Conservation (phyloP, 2,113 vertebrate species). For the Sander vitreus region DNA sequence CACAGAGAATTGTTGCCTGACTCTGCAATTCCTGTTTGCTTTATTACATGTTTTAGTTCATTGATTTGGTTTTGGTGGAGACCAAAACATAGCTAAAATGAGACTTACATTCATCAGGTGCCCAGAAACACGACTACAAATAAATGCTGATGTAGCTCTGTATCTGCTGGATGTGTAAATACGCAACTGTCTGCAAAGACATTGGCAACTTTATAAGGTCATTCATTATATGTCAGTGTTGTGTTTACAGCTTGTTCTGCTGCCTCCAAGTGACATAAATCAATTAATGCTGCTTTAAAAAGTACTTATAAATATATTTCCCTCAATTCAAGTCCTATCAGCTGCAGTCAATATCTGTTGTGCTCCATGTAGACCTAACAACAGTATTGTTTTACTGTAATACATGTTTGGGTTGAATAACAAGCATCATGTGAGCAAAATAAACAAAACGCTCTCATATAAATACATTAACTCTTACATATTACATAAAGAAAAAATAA, state of each 20-base stretch:
- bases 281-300: background rate
- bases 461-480: slow-evolving; percentile 19
- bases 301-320: background rate
- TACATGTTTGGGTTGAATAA: slow-evolving; percentile 29
- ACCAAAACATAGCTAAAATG: slow-evolving; percentile 12
- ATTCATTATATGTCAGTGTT: background rate
- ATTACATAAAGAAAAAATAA: slow-evolving; percentile 69
- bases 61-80: background rate
- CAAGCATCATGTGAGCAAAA: background rate
- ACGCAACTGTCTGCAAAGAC: background rate
- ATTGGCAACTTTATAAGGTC: background rate
- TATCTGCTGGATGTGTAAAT: background rate
- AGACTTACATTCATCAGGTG: background rate
- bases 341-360: background rate
- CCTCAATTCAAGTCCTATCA: background rate
- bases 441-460: background rate
- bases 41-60: background rate
- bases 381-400: background rate
- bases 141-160: background rate
- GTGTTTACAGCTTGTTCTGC: background rate
- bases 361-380: background rate
- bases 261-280: no score
- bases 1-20: background rate
- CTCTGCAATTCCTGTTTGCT: background rate
- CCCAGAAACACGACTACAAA: background rate